phyloP scores from a whole-genome alignment of 1,140 invertebrate species.

The Dinothrombium tinctorium region DNA sequence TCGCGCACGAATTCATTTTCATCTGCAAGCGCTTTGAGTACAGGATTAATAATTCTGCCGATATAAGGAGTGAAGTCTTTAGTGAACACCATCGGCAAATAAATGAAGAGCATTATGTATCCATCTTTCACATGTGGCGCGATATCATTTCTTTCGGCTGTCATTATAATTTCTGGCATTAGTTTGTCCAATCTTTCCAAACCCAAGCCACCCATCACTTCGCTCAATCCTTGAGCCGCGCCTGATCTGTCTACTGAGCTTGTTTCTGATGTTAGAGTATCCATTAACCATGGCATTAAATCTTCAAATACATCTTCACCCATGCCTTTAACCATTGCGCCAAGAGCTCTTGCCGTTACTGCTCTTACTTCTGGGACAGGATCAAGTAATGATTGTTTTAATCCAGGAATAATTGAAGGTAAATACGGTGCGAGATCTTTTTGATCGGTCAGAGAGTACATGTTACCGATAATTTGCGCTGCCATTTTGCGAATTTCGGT shows the following conservation, averaged over 20 bases:
- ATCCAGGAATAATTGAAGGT: constrained; percentile 80
- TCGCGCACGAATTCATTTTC: constrained; percentile 97
- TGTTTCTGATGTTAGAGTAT: constrained; percentile 81
- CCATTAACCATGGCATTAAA: constrained; percentile 90
- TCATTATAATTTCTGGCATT: constrained; percentile 95
- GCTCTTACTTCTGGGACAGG: constrained; percentile 73
- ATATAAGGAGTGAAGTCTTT: constrained; percentile 88
- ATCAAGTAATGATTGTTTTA: constrained; percentile 86
- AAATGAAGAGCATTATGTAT: constrained; percentile 99
- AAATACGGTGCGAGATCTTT: constrained; percentile 93
- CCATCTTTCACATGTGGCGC: constrained; percentile 95
- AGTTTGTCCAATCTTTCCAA: constrained; percentile 80
- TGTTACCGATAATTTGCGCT: constrained; percentile 92
- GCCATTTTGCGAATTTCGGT: constrained; percentile 97
- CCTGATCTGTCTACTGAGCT: constrained; percentile 88
- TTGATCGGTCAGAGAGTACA: constrained; percentile 96
- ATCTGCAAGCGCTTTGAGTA: constrained; percentile 79
- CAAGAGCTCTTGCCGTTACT: constrained; percentile 30
- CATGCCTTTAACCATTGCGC: constrained; percentile 91
- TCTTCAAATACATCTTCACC: constrained; percentile 86
- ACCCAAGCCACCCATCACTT: constrained; percentile 83
- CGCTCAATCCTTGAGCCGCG: constrained; percentile 74
- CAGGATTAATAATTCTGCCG: constrained; percentile 88
- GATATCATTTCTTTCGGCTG: constrained; percentile 77
- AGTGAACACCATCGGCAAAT: constrained; percentile 88